A percentile compares a stretch with the other conserved stretches of the same genome.
Evolutionary conservation across 2,888 invertebrate genomes (phyloP).

Genomic region (Aspidiotus destructor): DNA sequence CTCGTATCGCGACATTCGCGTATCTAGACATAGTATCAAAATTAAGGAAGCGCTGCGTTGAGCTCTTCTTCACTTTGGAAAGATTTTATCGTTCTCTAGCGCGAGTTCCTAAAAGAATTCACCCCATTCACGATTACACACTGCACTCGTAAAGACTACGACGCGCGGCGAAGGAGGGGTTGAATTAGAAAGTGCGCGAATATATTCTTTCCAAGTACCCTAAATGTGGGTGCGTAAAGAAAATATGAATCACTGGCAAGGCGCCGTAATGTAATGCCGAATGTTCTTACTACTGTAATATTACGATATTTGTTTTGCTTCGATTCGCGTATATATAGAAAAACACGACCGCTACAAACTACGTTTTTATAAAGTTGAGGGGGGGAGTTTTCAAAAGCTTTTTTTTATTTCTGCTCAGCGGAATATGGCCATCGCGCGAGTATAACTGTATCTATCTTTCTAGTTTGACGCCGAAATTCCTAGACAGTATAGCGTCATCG

Average conservation of each 20-base stretch:
- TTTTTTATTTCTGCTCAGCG: conserved; percentile 10
- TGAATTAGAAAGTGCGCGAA: too few species aligned
- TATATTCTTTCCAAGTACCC: too few species aligned
- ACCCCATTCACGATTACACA: too few species aligned
- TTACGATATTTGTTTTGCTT: conserved; percentile 10
- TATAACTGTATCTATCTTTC: conserved; percentile 19
- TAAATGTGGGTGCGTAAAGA: too few species aligned
- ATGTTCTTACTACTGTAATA: conserved; percentile 22
- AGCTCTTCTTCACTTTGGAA: too few species aligned
- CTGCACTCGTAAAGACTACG: too few species aligned
- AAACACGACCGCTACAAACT: background rate
- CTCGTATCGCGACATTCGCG: too few species aligned
- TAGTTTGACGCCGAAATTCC: conserved; percentile 31
- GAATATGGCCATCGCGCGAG: conserved; percentile 2
- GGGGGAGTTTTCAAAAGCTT: conserved; percentile 1
- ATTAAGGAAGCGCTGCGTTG: too few species aligned
- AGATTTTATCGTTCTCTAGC: too few species aligned
- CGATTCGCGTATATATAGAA: background rate
- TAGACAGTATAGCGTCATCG: conserved; percentile 27
- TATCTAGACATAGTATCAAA: too few species aligned
- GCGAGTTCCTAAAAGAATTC: too few species aligned
- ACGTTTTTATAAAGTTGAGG: background rate
- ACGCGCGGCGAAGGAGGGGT: too few species aligned
- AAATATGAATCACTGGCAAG: conserved; percentile 30
- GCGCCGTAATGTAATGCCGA: conserved; percentile 17